A percentile compares a stretch with the other conserved stretches of the same genome.
Evolutionary conservation across 2,113 vertebrate species (phyloP).

Genomic region (Hippocampus barbouri): DNA sequence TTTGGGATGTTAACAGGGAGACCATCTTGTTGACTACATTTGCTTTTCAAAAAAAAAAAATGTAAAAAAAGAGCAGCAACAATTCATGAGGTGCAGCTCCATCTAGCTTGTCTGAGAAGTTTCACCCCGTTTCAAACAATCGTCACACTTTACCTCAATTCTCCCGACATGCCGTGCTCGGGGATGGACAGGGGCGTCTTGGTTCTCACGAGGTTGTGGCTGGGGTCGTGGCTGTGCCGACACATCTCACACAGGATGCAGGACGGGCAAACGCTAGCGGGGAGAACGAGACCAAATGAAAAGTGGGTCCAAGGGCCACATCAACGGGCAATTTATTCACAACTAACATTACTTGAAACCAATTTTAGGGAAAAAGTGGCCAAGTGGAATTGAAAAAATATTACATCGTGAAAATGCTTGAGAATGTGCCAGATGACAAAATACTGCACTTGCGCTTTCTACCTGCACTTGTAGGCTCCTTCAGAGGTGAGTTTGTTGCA

Average conservation of each 20-base stretch:
- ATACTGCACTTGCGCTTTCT: neutral
- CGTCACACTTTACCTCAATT: conserved; percentile 66
- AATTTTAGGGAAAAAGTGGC: too few species aligned
- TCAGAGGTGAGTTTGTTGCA: conserved; percentile 85
- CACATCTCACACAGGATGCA: conserved; percentile 91
- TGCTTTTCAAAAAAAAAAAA: conserved; percentile 23
- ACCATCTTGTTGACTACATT: conserved; percentile 63
- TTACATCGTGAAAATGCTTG: too few species aligned
- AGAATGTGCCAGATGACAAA: too few species aligned
- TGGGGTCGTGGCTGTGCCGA: conserved; percentile 81
- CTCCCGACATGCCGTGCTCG: conserved; percentile 72
- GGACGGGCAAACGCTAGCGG: conserved; percentile 82
- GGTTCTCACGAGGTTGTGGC: conserved; percentile 86
- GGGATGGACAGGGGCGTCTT: conserved; percentile 82
- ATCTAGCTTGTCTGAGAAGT: conserved; percentile 29
- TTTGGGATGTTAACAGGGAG: conserved; percentile 57
- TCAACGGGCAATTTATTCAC: too few species aligned
- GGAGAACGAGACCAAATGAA: neutral
- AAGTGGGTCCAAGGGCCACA: too few species aligned
- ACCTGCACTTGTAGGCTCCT: conserved; percentile 97
- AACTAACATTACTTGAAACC: too few species aligned
- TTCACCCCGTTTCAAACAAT: conserved; percentile 6
- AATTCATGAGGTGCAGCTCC: conserved; percentile 14
- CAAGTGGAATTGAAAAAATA: too few species aligned
- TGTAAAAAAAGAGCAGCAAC: conserved; percentile 18